Evolutionary conservation across 2,888 invertebrate genomes (phyloP).

Genomic region (Lacanobia wlatinum): DNA sequence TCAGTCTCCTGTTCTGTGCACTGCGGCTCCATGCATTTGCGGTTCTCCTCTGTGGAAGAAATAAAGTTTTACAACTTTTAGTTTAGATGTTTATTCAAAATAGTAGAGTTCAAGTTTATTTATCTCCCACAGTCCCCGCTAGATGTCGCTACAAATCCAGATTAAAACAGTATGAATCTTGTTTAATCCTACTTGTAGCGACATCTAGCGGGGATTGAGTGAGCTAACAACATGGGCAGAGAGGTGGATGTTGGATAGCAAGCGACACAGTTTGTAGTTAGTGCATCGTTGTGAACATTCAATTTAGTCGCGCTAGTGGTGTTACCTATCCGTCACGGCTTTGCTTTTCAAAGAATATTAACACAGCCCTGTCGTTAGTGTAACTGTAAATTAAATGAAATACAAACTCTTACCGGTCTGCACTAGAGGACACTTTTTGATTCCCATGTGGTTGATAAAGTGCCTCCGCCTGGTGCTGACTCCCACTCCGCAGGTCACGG

Average conservation of each 20-base stretch:
- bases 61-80: neutral
- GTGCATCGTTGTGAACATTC: neutral
- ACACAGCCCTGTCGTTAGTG: neutral
- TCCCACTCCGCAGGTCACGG: conserved; percentile 95
- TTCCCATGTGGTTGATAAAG: conserved; percentile 94
- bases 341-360: no score
- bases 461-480: conserved; percentile 94
- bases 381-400: no score
- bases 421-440: conserved; percentile 95
- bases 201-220: conserved; percentile 23
- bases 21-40: conserved; percentile 94
- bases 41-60: conserved; percentile 92
- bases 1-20: conserved; percentile 91
- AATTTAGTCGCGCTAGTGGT: neutral
- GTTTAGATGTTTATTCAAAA: no score
- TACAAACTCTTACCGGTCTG: conserved; percentile 81
- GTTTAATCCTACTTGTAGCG: neutral
- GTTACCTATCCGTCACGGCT: no score
- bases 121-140: no score
- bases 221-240: conserved; percentile 17
- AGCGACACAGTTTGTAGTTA: neutral
- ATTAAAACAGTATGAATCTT: neutral
- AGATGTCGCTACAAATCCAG: neutral
- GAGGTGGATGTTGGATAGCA: neutral
- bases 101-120: no score